A percentile compares a stretch with the other conserved stretches of the same genome.
phyloP scores from a whole-genome alignment of 2,113 vertebrate genomes.

The Myiozetetes cayanensis region DNA sequence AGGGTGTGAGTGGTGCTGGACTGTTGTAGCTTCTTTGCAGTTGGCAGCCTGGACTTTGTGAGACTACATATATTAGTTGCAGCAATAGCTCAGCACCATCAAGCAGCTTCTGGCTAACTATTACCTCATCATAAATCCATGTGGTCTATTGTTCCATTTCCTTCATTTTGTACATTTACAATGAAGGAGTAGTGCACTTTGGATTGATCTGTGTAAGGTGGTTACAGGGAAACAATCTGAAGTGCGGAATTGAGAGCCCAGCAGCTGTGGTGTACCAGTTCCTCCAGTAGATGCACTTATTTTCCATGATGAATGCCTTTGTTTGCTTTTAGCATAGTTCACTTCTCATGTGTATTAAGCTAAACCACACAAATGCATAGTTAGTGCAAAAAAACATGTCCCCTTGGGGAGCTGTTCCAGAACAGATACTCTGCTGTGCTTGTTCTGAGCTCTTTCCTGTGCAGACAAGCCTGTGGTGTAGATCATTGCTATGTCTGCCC shows the following conservation, averaged over 20 bases:
- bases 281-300: neutral
- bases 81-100: neutral
- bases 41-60: neutral
- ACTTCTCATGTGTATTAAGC: neutral
- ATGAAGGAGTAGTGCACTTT: neutral
- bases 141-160: neutral
- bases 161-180: neutral
- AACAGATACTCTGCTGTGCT: neutral
- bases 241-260: neutral
- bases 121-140: neutral
- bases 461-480: neutral
- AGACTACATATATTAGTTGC: neutral
- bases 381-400: neutral
- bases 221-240: neutral
- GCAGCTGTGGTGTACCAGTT: neutral
- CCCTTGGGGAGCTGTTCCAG: neutral
- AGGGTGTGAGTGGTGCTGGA: neutral
- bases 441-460: neutral
- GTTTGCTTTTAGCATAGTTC: neutral
- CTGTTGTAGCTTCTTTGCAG: neutral
- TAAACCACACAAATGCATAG: neutral
- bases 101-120: neutral
- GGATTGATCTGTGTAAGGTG: neutral
- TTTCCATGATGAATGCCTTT: neutral
- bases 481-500: neutral